These are phyloP conservation scores for Ptilonorhynchus violaceus DNA, from an alignment of 2,113 vertebrate species.

Conservation along the genomic window DNA sequence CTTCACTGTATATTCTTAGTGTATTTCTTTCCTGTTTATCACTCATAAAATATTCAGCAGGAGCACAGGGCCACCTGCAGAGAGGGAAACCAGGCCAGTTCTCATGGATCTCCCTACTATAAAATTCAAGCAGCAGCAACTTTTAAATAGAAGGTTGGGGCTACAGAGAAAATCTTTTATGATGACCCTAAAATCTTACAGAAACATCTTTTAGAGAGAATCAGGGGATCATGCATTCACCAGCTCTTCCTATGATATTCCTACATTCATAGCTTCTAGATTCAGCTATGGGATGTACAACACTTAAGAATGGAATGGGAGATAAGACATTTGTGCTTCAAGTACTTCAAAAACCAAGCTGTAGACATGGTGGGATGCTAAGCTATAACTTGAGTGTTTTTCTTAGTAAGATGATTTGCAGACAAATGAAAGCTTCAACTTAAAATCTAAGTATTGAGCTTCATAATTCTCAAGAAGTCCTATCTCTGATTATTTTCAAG, in stretches of 20 bases:
- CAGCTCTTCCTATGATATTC: background rate
- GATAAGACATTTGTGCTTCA: background rate
- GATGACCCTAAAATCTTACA: background rate
- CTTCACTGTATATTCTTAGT: background rate
- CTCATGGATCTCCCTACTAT: background rate
- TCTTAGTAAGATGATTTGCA: background rate
- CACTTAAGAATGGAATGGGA: background rate
- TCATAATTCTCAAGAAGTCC: background rate
- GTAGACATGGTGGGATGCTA: background rate
- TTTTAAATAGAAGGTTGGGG: background rate
- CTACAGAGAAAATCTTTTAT: background rate
- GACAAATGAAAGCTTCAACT: background rate
- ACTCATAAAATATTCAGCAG: background rate
- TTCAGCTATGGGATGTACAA: accelerated
- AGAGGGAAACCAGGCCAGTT: background rate
- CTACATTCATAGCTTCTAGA: background rate
- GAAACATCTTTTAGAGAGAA: background rate
- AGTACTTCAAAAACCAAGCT: background rate
- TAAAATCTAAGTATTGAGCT: background rate
- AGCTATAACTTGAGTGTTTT: background rate
- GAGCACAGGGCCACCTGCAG: background rate
- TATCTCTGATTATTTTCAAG: background rate
- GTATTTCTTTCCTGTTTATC: background rate
- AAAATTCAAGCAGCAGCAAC: background rate
- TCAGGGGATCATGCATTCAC: accelerated